Evolutionary conservation across 2,888 invertebrate genomes (phyloP).

Genomic region (Morinoia aosen): DNA sequence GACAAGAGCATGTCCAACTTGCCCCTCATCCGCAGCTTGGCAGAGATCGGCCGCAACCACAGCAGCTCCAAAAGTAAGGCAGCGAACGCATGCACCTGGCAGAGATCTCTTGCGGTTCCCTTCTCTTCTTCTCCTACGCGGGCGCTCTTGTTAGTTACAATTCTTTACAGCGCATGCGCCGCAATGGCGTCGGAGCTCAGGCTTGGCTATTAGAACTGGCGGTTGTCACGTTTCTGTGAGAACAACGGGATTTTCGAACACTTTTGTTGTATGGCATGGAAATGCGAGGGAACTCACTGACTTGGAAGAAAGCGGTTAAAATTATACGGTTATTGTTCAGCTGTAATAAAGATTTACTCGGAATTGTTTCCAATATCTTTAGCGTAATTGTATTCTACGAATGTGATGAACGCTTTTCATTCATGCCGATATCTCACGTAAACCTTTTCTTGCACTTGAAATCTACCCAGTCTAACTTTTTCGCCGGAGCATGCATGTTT

Average conservation of each 20-base stretch:
- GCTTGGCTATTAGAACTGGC: background rate
- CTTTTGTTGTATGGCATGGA: background rate
- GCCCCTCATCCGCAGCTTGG: constrained; percentile 91
- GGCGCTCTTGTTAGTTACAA: background rate
- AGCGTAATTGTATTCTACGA: no score
- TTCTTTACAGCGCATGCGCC: background rate
- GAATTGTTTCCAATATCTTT: background rate
- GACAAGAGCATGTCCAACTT: constrained; percentile 82
- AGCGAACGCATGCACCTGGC: background rate
- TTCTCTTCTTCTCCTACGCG: background rate
- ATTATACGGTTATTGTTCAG: background rate
- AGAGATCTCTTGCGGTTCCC: no score
- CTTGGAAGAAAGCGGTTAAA: background rate
- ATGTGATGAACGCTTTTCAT: background rate
- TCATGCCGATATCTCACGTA: background rate
- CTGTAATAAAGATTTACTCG: no score
- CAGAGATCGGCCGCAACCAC: constrained; percentile 95
- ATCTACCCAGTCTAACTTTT: no score
- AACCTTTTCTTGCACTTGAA: background rate
- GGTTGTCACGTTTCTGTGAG: background rate
- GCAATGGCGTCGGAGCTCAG: background rate
- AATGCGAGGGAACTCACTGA: background rate
- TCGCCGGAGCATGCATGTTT: no score
- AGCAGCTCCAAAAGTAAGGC: constrained; percentile 93
- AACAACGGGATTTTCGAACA: background rate